Percentiles rank a stretch among this genome's conserved stretches.
phyloP scores from a whole-genome alignment of 1,140 invertebrate genomes.

The Bradynema listronoti region DNA sequence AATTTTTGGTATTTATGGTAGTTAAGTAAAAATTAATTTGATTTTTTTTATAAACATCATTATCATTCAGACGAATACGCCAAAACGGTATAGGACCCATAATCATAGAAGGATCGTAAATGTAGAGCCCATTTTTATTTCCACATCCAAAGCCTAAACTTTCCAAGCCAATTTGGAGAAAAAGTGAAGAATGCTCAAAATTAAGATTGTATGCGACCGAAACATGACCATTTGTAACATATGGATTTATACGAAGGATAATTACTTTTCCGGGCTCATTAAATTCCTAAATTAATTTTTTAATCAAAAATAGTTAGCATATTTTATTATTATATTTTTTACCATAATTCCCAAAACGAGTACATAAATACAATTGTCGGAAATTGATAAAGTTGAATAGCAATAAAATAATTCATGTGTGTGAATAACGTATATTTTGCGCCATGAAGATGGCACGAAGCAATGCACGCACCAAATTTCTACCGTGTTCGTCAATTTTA shows the following conservation, averaged over 20 bases:
- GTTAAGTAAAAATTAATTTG: constrained; percentile 1
- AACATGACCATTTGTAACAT: not conserved
- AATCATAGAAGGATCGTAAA: constrained; percentile 27
- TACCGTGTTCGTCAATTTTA: not conserved
- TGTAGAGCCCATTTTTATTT: constrained; percentile 5
- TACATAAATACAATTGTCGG: not conserved
- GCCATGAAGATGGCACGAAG: constrained; percentile 16
- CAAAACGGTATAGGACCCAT: constrained; percentile 23
- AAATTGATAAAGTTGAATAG: constrained; percentile 13
- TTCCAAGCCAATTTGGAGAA: not conserved
- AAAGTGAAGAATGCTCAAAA: not conserved
- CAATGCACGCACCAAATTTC: constrained; percentile 25
- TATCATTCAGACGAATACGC: constrained; percentile 14
- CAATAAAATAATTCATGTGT: constrained; percentile 22
- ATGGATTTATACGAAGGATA: not conserved
- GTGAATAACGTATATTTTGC: constrained; percentile 8
- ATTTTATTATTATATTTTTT: not conserved
- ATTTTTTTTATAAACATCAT: not conserved
- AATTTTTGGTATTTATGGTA: not conserved
- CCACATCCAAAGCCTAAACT: constrained; percentile 5
- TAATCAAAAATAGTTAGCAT: not conserved
- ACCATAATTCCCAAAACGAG: not conserved
- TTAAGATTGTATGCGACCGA: not conserved
- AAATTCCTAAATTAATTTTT: not conserved
- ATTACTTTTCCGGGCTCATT: not conserved